Base-by-base conservation (phyloP, 2,797 vertebrate species). In the Tokudaia muenninki region DNA sequence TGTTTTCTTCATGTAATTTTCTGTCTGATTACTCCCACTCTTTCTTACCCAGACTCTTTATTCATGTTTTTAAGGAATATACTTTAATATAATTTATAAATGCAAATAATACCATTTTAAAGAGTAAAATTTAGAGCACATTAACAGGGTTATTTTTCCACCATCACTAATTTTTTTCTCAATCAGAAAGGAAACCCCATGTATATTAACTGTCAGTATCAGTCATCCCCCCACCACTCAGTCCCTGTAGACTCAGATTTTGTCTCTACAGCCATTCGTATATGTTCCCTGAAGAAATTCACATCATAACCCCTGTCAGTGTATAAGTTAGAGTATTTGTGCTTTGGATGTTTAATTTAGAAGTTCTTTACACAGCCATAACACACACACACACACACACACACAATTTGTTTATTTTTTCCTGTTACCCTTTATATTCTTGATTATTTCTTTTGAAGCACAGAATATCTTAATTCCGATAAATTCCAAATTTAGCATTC, bases 371-470 rank as follows among this genome's bases (percentile, higher is more conserved):
- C 11, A 41, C 57, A 84, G 2, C 22, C 50, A 65, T 44, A 55
- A 74, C 31, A 34, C 65, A 7, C 14, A 16, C 29, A 31, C 12
- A 29, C 26, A 65, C 63, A 6, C 63, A 65, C 12, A 6, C 67
- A 70, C 16, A 70, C 67, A 70, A 34, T 17, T 88, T 91, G 47
- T 1, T 65, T 80, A 75, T 96, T 83, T 87, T 80, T 29, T 44
- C 29, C 34, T n/a, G 59, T 63, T 90, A n/a, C 65, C 26, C 55
- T 88, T 80, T 6, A 47, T 26, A 31, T 41, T 91, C 9, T 84
- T 91, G 41, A 74, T 79, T 37, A 79, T 90, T 95, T 78, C 19
- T 9, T 95, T 83, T 87, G 22, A 92, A 50, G 47, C 29, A 70
- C 34, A 81, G 84, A 61, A 84, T 34, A 63, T 77, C 80, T 93